Evolutionary conservation across 2,113 vertebrate genomes (phyloP).

Genomic region (Coregonus clupeaformis): DNA sequence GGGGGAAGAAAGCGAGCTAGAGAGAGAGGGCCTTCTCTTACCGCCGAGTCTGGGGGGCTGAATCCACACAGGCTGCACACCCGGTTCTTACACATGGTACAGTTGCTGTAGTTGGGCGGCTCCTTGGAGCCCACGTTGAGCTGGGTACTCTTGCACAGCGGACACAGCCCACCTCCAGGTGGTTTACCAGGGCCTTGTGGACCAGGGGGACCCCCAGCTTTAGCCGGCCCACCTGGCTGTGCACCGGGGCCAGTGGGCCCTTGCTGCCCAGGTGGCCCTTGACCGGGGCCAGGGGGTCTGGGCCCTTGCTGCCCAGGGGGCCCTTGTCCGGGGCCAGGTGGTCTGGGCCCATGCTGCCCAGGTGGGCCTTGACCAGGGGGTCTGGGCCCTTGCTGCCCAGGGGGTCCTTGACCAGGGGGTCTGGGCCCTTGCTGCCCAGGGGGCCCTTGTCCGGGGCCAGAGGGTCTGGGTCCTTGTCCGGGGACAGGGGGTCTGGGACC

Average conservation of each 20-base stretch:
- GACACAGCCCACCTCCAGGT: conserved; percentile 75
- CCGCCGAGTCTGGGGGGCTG: conserved; percentile 84
- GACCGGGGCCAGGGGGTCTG: conserved; percentile 12
- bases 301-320: conserved; percentile 5
- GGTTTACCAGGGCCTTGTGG: conserved; percentile 68
- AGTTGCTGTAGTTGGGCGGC: conserved; percentile 88
- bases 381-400: conserved; percentile 54
- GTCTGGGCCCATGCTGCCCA: conserved; percentile 47
- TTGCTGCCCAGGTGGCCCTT: conserved; percentile 8
- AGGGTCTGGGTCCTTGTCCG: no score
- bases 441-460: no score
- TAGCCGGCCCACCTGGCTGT: conserved; percentile 39
- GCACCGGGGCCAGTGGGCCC: conserved; percentile 26
- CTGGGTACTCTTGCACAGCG: conserved; percentile 89
- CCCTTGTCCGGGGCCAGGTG: conserved; percentile 19
- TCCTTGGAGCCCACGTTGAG: conserved; percentile 82
- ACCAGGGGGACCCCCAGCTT: conserved; percentile 37
- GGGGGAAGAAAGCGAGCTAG: not conserved
- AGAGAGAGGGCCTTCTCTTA: conserved; percentile 51
- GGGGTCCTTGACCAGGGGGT: conserved; percentile 41
- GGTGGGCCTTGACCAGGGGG: conserved; percentile 46
- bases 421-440: conserved; percentile 57
- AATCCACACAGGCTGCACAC: conserved; percentile 98
- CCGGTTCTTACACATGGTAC: conserved; percentile 89
- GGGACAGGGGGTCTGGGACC: no score